phyloP scores from a whole-genome alignment of 1,140 invertebrate genomes.

The Hesperophylax magnus region DNA sequence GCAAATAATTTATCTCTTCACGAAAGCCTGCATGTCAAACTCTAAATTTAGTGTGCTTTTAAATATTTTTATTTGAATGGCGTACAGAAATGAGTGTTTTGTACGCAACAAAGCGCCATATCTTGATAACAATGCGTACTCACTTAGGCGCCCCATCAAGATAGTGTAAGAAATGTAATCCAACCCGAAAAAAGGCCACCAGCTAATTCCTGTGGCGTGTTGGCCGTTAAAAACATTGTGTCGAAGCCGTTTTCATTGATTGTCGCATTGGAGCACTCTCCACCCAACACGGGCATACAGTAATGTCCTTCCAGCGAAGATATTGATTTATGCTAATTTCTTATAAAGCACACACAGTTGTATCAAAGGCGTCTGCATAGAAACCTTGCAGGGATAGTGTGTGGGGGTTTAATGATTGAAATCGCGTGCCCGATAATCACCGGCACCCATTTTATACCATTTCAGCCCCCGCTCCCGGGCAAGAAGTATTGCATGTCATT shows the following conservation, averaged over 20 bases:
- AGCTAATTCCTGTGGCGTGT: constrained; percentile 22
- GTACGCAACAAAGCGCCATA: neutral
- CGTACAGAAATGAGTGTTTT: neutral
- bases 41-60: neutral
- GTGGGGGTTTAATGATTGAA: constrained; percentile 54
- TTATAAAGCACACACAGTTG: constrained; percentile 30
- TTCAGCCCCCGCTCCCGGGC: neutral
- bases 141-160: constrained; percentile 15
- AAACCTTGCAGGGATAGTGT: constrained; percentile 17
- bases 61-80: neutral
- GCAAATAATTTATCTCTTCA: too few species aligned
- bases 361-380: constrained; percentile 38
- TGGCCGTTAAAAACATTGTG: constrained; percentile 4
- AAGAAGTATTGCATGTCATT: constrained; percentile 47
- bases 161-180: constrained; percentile 35
- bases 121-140: constrained; percentile 15
- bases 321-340: constrained; percentile 58
- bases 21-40: too few species aligned
- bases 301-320: constrained; percentile 50
- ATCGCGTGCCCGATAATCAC: constrained; percentile 53
- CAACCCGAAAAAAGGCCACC: constrained; percentile 17
- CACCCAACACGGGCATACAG: neutral
- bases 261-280: constrained; percentile 28
- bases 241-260: constrained; percentile 13
- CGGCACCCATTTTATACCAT: constrained; percentile 15